phyloP scores from a whole-genome alignment of 2,797 vertebrate genomes.

The Melanotaenia trifasciata region DNA sequence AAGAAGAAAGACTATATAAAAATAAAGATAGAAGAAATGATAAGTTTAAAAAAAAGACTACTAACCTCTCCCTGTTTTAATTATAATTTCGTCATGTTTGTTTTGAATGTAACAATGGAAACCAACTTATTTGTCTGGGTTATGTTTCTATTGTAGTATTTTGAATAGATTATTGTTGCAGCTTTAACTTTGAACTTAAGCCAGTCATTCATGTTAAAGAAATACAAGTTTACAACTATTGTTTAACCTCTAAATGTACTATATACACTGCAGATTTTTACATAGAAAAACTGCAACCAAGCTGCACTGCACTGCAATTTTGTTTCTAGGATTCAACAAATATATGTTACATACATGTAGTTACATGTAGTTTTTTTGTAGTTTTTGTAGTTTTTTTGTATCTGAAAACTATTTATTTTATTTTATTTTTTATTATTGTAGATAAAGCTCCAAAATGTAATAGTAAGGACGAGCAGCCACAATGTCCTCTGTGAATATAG shows the following conservation, averaged over 20 bases:
- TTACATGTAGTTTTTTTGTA: too few species aligned
- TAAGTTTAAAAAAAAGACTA: too few species aligned
- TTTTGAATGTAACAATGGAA: conserved; percentile 4
- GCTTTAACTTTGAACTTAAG: neutral
- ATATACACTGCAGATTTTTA: neutral
- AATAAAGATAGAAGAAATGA: too few species aligned
- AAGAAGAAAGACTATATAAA: too few species aligned
- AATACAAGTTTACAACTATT: neutral
- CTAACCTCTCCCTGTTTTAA: neutral
- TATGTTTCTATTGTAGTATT: conserved; percentile 19
- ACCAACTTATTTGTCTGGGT: conserved; percentile 1
- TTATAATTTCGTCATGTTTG: neutral
- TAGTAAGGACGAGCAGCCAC: too few species aligned
- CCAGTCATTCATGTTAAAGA: conserved; percentile 3
- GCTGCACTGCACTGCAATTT: neutral
- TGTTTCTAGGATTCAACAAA: neutral
- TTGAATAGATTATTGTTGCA: conserved; percentile 37
- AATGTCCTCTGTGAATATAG: too few species aligned
- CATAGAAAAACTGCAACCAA: neutral
- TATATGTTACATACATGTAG: too few species aligned
- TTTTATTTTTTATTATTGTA: too few species aligned
- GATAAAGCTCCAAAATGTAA: too few species aligned
- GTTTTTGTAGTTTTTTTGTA: too few species aligned
- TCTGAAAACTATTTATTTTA: too few species aligned
- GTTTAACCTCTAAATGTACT: neutral